Percentiles rank a stretch among this genome's conserved stretches.
phyloP scores from a whole-genome alignment of 2,888 invertebrate species.

The Rotaria sp. region DNA sequence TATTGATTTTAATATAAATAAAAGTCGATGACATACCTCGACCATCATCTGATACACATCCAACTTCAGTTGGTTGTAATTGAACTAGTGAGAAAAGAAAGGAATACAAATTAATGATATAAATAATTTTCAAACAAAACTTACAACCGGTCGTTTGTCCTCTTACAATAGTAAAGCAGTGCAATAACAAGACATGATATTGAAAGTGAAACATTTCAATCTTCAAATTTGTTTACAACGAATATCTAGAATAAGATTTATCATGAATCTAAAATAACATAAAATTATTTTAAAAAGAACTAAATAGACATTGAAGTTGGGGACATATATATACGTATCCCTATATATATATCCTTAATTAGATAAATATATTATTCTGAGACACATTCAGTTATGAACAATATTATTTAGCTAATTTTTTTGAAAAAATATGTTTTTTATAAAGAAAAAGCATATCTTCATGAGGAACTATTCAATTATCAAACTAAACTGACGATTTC shows the following conservation, averaged over 20 bases:
- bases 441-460: too few relatives aligned
- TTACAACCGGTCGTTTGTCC: neutral
- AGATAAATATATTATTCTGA: too few relatives aligned
- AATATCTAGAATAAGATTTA: neutral
- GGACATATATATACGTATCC: too few relatives aligned
- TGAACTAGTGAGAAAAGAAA: neutral
- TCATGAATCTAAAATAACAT: too few relatives aligned
- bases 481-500: too few relatives aligned
- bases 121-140: neutral
- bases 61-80: neutral
- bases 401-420: too few relatives aligned
- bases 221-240: neutral
- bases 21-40: neutral
- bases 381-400: too few relatives aligned
- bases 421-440: too few relatives aligned
- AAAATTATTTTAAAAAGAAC: too few relatives aligned
- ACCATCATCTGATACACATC: neutral
- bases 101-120: neutral
- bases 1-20: neutral
- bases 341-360: too few relatives aligned
- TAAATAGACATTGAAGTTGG: too few relatives aligned
- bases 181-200: neutral
- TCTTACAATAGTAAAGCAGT: neutral
- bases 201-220: neutral
- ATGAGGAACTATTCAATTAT: too few relatives aligned